Evolutionary conservation across 2,797 vertebrate genomes (phyloP).

Genomic region (Catharus ustulatus): DNA sequence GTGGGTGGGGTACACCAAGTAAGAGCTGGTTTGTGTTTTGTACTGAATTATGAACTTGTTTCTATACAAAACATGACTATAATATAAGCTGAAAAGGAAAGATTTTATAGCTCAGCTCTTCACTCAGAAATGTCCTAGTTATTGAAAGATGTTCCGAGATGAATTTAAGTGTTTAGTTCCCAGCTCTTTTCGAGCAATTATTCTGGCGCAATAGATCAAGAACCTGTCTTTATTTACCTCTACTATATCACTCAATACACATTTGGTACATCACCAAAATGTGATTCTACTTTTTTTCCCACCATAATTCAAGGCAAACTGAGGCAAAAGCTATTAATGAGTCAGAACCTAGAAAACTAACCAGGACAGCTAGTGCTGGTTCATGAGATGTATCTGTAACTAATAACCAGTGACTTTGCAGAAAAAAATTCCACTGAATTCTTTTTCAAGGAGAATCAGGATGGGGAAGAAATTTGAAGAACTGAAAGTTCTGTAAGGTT

Average conservation of each 20-base stretch:
- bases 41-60: conserved; percentile 32
- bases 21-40: conserved; percentile 37
- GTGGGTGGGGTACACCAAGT: conserved; percentile 19
- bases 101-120: background rate
- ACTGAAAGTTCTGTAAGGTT: background rate
- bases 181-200: background rate
- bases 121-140: background rate
- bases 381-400: background rate
- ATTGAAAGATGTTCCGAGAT: background rate
- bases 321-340: background rate
- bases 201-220: background rate
- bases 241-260: background rate
- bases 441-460: background rate
- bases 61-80: background rate
- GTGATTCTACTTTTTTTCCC: background rate
- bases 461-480: background rate
- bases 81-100: background rate
- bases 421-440: background rate
- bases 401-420: background rate
- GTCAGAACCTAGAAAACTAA: background rate
- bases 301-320: background rate
- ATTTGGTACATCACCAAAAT: background rate
- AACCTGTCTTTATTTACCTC: background rate
- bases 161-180: background rate
- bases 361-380: background rate